Conservation (phyloP, 2,888 invertebrate genomes). For the Caenorhabditis imperialis region DNA sequence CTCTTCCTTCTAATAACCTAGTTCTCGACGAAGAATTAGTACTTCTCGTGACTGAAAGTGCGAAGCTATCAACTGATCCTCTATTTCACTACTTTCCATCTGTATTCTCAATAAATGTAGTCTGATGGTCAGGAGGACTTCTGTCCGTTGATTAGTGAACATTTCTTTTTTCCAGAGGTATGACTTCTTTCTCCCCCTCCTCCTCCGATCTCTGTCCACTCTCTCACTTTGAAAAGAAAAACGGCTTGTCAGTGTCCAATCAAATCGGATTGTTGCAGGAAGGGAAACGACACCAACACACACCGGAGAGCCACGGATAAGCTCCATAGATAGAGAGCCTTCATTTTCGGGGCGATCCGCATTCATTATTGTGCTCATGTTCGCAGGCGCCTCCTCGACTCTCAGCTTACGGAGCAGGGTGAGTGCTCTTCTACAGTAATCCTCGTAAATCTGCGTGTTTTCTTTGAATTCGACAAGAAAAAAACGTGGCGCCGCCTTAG, state of each 20-base stretch:
- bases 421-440: slow-evolving; percentile 4
- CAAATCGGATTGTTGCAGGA: slow-evolving; percentile 46
- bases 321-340: slow-evolving; percentile 1
- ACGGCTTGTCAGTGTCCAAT: slow-evolving; percentile 27
- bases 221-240: slow-evolving; percentile 23
- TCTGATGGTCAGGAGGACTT: too few species aligned
- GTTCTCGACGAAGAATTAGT: too few species aligned
- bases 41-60: neutral
- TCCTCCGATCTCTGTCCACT: slow-evolving; percentile 8
- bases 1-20: too few species aligned
- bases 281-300: slow-evolving; percentile 16
- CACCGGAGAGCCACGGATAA: slow-evolving; percentile 18
- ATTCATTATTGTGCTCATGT: slow-evolving; percentile 45
- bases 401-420: slow-evolving; percentile 64
- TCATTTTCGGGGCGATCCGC: slow-evolving; percentile 1
- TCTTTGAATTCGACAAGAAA: too few species aligned
- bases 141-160: slow-evolving; percentile 42
- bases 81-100: too few species aligned
- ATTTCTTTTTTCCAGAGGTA: slow-evolving; percentile 27
- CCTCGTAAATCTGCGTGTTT: too few species aligned
- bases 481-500: too few species aligned
- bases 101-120: too few species aligned
- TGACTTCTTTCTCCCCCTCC: slow-evolving; percentile 15
- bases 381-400: slow-evolving; percentile 71
- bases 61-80: neutral